These are phyloP conservation scores for Anolis apletophallus DNA, from an alignment of 2,797 vertebrate genomes.

Conservation along the genomic window DNA sequence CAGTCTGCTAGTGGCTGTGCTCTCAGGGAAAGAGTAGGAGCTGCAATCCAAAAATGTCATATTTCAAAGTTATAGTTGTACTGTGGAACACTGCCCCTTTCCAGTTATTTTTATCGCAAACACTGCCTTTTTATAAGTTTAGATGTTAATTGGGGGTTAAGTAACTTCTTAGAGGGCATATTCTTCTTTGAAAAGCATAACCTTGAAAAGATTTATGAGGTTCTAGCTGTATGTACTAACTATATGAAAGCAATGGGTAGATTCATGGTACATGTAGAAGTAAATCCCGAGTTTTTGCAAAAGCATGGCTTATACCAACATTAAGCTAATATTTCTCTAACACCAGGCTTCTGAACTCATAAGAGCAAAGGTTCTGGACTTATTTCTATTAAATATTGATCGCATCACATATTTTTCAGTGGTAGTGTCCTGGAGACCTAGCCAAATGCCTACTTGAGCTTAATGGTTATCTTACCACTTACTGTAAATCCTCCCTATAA, in stretches of 20 bases:
- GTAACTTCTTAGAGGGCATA: not conserved
- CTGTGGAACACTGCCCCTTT: not conserved
- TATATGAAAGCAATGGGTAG: slow-evolving; percentile 3
- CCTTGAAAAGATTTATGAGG: slow-evolving; percentile 6
- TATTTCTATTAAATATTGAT: slow-evolving; percentile 34
- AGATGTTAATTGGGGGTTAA: slow-evolving; percentile 8
- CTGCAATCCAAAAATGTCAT: not conserved
- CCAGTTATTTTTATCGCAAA: not conserved
- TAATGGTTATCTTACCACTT: slow-evolving; percentile 26
- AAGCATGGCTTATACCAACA: slow-evolving; percentile 4
- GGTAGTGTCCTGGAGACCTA: not conserved
- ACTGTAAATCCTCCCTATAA: slow-evolving; percentile 21
- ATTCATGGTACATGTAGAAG: slow-evolving; percentile 16
- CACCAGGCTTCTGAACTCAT: not conserved
- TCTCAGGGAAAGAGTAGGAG: not conserved
- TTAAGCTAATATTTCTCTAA: slow-evolving; percentile 15
- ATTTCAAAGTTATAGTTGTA: not conserved
- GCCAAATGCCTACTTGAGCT: slow-evolving; percentile 9
- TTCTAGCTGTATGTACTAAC: not conserved
- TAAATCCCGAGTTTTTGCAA: not conserved
- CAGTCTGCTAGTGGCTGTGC: not conserved
- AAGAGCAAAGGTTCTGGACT: slow-evolving; percentile 10
- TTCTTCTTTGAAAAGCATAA: slow-evolving; percentile 1
- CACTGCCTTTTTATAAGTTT: not conserved
- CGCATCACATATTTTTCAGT: slow-evolving; percentile 16